Conservation (phyloP, 1,140 invertebrate species). For the Temnothorax nylanderi region DNA sequence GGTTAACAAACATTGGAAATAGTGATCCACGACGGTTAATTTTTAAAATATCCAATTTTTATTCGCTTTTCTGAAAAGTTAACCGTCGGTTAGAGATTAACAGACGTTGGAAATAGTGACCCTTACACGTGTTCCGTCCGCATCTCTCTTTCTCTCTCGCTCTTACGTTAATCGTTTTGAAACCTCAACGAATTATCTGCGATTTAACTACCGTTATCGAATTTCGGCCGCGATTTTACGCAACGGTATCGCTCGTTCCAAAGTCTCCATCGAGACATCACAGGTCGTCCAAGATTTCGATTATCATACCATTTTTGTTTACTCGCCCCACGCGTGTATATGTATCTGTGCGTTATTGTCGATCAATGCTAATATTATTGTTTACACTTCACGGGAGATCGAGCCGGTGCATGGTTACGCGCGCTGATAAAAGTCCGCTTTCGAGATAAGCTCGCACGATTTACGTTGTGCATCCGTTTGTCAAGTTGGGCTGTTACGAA, state of each 20-base stretch:
- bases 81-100: too few relatives aligned
- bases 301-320: neutral
- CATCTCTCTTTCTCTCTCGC: neutral
- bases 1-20: too few relatives aligned
- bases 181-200: neutral
- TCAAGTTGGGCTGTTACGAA: neutral
- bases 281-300: neutral
- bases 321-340: neutral
- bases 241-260: neutral
- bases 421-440: constrained; percentile 1
- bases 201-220: constrained; percentile 11
- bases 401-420: neutral
- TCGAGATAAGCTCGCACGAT: constrained; percentile 38
- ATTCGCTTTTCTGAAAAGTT: too few relatives aligned
- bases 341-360: neutral
- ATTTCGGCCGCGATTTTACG: neutral
- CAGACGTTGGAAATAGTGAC: too few relatives aligned
- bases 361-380: constrained; percentile 31
- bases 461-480: neutral
- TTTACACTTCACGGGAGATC: constrained; percentile 25
- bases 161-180: neutral
- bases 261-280: neutral
- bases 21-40: too few relatives aligned
- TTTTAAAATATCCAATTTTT: too few relatives aligned
- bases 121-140: neutral